A percentile compares a stretch with the other conserved stretches of the same genome.
phyloP scores from a whole-genome alignment of 1,140 invertebrate genomes.

The Trinorchestia longiramus region DNA sequence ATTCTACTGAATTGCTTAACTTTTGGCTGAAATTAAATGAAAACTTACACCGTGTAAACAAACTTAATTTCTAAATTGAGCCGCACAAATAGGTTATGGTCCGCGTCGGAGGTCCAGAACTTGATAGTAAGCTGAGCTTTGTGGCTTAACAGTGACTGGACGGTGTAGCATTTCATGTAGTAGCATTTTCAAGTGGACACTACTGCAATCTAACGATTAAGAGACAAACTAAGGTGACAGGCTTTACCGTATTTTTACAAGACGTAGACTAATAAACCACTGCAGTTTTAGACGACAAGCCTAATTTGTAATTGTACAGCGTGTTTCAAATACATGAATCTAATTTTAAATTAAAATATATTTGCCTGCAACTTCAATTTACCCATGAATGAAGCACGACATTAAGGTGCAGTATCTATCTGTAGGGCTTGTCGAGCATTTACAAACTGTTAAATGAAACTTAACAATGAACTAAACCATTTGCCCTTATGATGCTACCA shows the following conservation, averaged over 20 bases:
- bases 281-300: background rate
- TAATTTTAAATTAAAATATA: background rate
- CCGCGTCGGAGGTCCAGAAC: background rate
- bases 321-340: background rate
- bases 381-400: background rate
- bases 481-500: background rate
- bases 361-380: background rate
- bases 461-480: background rate
- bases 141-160: background rate
- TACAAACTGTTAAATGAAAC: background rate
- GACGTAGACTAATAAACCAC: background rate
- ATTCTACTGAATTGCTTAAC: background rate
- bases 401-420: background rate
- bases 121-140: background rate
- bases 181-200: background rate
- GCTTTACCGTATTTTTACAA: background rate
- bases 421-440: background rate
- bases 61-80: background rate
- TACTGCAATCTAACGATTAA: background rate
- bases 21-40: background rate
- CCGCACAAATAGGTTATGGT: background rate
- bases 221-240: background rate
- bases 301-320: background rate
- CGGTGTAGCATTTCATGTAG: background rate
- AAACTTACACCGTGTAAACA: background rate